Evolutionary conservation across 2,797 vertebrate genomes (phyloP).

Genomic region (Lophotriccus pileatus): DNA sequence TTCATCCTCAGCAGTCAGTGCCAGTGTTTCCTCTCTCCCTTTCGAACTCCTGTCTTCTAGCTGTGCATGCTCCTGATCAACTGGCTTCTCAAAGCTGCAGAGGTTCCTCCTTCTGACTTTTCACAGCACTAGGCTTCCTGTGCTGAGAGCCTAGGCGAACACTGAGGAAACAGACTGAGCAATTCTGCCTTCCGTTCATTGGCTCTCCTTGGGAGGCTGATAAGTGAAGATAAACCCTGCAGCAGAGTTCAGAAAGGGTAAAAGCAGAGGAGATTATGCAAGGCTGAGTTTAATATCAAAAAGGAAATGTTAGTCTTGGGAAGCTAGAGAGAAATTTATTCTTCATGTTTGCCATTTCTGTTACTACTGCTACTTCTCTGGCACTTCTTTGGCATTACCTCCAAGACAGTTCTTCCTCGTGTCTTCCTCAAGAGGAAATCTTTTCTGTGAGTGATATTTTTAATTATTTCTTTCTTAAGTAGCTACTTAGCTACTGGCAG

Average conservation of each 20-base stretch:
- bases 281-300: slow-evolving; percentile 1
- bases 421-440: not conserved
- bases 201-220: slow-evolving; percentile 63
- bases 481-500: not conserved
- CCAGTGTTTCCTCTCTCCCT: not conserved
- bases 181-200: slow-evolving; percentile 69
- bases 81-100: slow-evolving; percentile 57
- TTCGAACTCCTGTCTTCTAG: not conserved
- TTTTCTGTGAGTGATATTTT: not conserved
- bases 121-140: slow-evolving; percentile 76
- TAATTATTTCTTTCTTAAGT: not conserved
- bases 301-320: not conserved
- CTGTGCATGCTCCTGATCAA: not conserved
- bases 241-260: not conserved
- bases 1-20: not conserved
- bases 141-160: slow-evolving; percentile 57
- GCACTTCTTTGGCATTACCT: not conserved
- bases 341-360: not conserved
- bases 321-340: not conserved
- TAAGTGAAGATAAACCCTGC: slow-evolving; percentile 64
- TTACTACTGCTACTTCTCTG: not conserved
- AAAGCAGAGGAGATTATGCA: slow-evolving; percentile 23
- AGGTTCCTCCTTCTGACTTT: slow-evolving; percentile 69
- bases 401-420: not conserved
- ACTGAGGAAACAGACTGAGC: slow-evolving; percentile 69